These are phyloP conservation scores for Trinectes maculatus DNA, from an alignment of 2,113 vertebrate species.

Conservation along the genomic window DNA sequence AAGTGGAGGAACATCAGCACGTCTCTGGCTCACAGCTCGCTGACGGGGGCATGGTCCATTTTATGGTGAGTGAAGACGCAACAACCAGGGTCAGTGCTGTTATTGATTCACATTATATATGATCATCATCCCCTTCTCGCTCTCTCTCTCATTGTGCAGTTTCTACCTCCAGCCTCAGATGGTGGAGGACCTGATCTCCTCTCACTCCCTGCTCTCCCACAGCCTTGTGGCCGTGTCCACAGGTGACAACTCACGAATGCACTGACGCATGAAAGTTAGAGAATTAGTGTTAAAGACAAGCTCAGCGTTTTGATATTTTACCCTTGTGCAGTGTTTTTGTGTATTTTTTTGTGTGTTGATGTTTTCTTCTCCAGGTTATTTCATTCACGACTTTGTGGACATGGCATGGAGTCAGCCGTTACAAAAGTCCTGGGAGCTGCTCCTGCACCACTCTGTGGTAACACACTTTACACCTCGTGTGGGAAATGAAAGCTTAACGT, in stretches of 20 bases:
- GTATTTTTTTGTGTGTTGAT: background rate
- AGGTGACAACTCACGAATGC: slow-evolving; percentile 20
- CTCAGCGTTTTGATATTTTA: background rate
- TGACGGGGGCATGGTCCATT: slow-evolving; percentile 22
- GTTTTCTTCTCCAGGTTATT: slow-evolving; percentile 22
- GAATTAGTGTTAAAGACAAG: too few species aligned
- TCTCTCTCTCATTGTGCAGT: background rate
- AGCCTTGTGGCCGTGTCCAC: slow-evolving; percentile 35
- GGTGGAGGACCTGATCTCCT: slow-evolving; percentile 30
- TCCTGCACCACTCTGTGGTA: slow-evolving; percentile 31
- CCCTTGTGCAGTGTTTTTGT: background rate
- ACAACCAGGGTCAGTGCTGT: too few species aligned
- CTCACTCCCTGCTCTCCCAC: slow-evolving; percentile 19
- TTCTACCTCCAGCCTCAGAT: slow-evolving; percentile 22
- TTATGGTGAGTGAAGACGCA: slow-evolving; percentile 8
- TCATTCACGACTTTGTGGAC: slow-evolving; percentile 31
- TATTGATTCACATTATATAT: background rate
- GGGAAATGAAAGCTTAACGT: too few species aligned
- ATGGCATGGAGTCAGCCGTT: slow-evolving; percentile 1
- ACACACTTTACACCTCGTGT: background rate
- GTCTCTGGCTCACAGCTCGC: slow-evolving; percentile 30
- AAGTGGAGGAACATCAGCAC: slow-evolving; percentile 43
- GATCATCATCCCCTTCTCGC: background rate
- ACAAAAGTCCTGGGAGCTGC: slow-evolving; percentile 31
- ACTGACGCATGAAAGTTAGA: too few species aligned